Evolutionary conservation across 1,140 invertebrate species (phyloP).

Genomic region (Meteorus sp.): DNA sequence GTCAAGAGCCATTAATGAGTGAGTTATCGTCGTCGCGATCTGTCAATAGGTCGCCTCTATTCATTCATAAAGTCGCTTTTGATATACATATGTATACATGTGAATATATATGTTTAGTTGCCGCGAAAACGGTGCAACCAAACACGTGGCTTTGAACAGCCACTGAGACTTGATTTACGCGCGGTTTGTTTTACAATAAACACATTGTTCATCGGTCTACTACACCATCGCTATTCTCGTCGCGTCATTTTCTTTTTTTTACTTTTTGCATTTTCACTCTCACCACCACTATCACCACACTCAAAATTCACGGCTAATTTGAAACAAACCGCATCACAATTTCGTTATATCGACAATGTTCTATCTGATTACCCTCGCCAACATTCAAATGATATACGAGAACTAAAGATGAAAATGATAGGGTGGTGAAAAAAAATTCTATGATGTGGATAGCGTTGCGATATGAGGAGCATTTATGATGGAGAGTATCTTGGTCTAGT

Average conservation of each 20-base stretch:
- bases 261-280: slow-evolving; percentile 6
- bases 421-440: too few relatives aligned
- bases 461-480: too few relatives aligned
- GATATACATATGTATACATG: slow-evolving; percentile 31
- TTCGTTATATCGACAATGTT: too few relatives aligned
- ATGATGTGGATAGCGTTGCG: too few relatives aligned
- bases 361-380: too few relatives aligned
- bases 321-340: too few relatives aligned
- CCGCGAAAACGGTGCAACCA: slow-evolving; percentile 42
- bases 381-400: too few relatives aligned
- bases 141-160: slow-evolving; percentile 15
- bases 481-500: too few relatives aligned
- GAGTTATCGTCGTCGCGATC: slow-evolving; percentile 48
- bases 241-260: slow-evolving; percentile 18
- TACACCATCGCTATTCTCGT: slow-evolving; percentile 35
- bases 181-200: slow-evolving; percentile 21
- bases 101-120: slow-evolving; percentile 33
- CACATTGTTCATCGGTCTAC: too few relatives aligned
- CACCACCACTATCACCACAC: too few relatives aligned
- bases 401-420: too few relatives aligned
- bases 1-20: slow-evolving; percentile 40
- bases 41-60: slow-evolving; percentile 51
- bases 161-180: slow-evolving; percentile 30
- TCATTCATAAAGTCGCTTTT: slow-evolving; percentile 50
- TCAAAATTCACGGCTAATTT: too few relatives aligned